Base-by-base conservation (phyloP, 37 sponge, comb jelly and placozoan species). In the Beroe ovata region DNA sequence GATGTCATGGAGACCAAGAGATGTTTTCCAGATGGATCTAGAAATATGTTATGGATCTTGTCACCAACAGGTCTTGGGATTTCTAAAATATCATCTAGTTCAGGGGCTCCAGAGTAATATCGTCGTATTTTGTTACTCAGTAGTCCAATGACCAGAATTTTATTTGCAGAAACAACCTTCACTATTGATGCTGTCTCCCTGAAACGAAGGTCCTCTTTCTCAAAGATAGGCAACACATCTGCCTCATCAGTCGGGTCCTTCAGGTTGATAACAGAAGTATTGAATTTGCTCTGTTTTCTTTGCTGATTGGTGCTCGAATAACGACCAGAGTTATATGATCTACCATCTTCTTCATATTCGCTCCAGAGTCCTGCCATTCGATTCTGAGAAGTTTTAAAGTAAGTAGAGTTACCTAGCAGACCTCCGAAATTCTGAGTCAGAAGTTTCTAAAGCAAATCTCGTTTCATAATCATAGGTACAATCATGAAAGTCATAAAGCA, bases 1-100 rank as follows among this genome's bases (percentile, higher is more conserved):
- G 92, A 90, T 30, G 90, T 90, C 92, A 92, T 94, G 72, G 90
- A 92, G 18, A 95, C 69, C 8, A 97, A 54, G 23, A 95, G 62
- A 58, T 97, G 97, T 22, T 89, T 91, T 6, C 93, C 94, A 47
- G 91, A 91, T n/a, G 94, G 94, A 64, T 97, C 97, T 72, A 95
- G 94, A 88, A 97, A 95, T 54, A 97, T 91, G 39, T 88, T 90
- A 89, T 93, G 90, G 60, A 97, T 91, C 23, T 81, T 61, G 19
- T 97, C 97, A n/a, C 92, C 94, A 0, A 91, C 91, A n/a, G 84
- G 84, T 23, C 84, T 39, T 0, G 42, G 84, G 25, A 77, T 77
- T 8, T 39, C 54, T 41, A 77, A 42, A 16, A 77, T 35, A 42
- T 77, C 84, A 77, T 77, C 84, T n/a, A 77, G 54, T 54, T 77